phyloP scores from a whole-genome alignment of 92 coral and sea anemone genomes.

The Bergia puertoricense region DNA sequence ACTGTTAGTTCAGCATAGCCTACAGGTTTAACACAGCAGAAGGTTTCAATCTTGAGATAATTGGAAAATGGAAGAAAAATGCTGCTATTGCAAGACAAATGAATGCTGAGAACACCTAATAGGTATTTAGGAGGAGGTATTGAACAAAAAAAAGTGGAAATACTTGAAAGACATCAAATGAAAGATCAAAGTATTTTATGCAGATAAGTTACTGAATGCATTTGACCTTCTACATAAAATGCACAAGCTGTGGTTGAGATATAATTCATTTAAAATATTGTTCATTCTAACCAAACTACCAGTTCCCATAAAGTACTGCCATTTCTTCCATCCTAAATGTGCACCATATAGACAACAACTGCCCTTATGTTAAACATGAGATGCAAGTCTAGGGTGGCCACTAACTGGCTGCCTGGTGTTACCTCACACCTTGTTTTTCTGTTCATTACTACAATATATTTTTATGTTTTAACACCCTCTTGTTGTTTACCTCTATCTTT shows the following conservation, averaged over 20 bases:
- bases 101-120: neutral
- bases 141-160: no score
- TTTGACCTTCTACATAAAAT: neutral
- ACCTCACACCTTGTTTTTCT: neutral
- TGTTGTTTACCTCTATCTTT: neutral
- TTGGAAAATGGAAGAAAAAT: neutral
- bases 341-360: neutral
- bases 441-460: neutral
- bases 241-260: neutral
- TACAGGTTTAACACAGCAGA: neutral
- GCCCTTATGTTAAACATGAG: neutral
- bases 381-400: neutral
- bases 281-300: neutral
- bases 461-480: neutral
- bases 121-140: neutral
- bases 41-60: neutral
- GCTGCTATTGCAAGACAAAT: no score
- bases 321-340: neutral
- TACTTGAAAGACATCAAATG: no score
- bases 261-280: neutral
- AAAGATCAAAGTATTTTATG: neutral
- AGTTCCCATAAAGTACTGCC: neutral
- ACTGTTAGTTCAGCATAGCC: neutral
- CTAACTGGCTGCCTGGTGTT: neutral
- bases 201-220: neutral